phyloP scores from a whole-genome alignment of 1,140 invertebrate genomes.

The Oryctes rhinoceros region DNA sequence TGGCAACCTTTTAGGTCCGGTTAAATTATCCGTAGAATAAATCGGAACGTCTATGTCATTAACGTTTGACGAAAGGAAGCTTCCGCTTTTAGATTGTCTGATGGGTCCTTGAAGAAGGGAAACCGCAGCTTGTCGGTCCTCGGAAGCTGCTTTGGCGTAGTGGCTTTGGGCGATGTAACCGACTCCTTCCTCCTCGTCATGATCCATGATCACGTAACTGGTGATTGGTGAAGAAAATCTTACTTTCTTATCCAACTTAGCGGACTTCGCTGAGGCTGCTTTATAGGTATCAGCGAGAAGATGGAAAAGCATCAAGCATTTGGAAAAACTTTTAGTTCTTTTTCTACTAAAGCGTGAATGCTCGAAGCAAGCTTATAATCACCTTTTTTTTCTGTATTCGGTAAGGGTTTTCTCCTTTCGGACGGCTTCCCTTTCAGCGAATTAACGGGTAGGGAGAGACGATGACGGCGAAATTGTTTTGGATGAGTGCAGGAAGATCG shows the following conservation, averaged over 20 bases:
- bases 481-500: background rate
- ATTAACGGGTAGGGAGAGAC: background rate
- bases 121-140: slow-evolving; percentile 59
- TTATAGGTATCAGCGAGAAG: background rate
- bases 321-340: background rate
- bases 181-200: slow-evolving; percentile 67
- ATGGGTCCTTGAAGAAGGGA: slow-evolving; percentile 63
- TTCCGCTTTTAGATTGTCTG: slow-evolving; percentile 54
- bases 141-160: slow-evolving; percentile 63
- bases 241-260: slow-evolving; percentile 14
- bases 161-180: slow-evolving; percentile 69
- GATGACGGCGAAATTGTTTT: background rate
- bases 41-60: slow-evolving; percentile 69
- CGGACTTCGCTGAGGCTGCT: background rate
- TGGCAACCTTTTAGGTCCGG: slow-evolving; percentile 48
- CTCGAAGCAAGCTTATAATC: background rate
- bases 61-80: slow-evolving; percentile 67
- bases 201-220: slow-evolving; percentile 58
- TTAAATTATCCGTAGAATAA: slow-evolving; percentile 60
- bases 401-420: background rate
- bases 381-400: background rate
- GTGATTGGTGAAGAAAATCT: background rate
- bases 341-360: background rate
- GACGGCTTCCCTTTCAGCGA: background rate
- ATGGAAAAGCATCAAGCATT: background rate